phyloP scores from a whole-genome alignment of 2,888 invertebrate species.

The Parasteatoda lunata region DNA sequence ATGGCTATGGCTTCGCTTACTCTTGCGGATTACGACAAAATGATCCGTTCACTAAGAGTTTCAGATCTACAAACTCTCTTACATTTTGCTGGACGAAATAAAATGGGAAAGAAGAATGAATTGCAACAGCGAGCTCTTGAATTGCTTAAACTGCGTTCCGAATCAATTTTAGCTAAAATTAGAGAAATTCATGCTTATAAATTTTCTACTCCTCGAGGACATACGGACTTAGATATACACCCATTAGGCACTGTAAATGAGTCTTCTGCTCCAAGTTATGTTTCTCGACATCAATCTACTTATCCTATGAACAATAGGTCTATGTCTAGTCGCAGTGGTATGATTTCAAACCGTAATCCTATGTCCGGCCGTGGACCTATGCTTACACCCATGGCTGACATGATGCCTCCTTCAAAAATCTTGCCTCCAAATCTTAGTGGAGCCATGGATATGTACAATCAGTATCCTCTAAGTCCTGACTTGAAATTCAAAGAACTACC shows the following conservation, averaged over 20 bases:
- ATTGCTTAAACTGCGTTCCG: conserved; percentile 81
- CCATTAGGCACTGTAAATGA: conserved; percentile 8
- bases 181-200: conserved; percentile 79
- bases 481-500: conserved; percentile 93
- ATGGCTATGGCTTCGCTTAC: neutral
- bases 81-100: conserved; percentile 85
- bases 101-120: conserved; percentile 86
- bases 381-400: neutral
- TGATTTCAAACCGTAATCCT: conserved; percentile 11
- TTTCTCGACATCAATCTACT: neutral
- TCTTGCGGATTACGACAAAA: conserved; percentile 73
- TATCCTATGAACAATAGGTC: conserved; percentile 3
- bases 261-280: neutral
- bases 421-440: neutral
- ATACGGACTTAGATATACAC: conserved; percentile 32
- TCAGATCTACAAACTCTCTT: conserved; percentile 88
- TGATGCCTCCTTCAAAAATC: neutral
- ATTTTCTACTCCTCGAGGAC: conserved; percentile 20
- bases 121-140: conserved; percentile 84
- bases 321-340: neutral
- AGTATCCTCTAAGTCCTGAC: conserved; percentile 88
- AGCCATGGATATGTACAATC: neutral
- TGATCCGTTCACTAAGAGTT: conserved; percentile 84
- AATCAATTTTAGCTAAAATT: conserved; percentile 80
- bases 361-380: conserved; percentile 12